phyloP scores from a whole-genome alignment of 2,113 vertebrate species.

The Ceyx cyanopectus region DNA sequence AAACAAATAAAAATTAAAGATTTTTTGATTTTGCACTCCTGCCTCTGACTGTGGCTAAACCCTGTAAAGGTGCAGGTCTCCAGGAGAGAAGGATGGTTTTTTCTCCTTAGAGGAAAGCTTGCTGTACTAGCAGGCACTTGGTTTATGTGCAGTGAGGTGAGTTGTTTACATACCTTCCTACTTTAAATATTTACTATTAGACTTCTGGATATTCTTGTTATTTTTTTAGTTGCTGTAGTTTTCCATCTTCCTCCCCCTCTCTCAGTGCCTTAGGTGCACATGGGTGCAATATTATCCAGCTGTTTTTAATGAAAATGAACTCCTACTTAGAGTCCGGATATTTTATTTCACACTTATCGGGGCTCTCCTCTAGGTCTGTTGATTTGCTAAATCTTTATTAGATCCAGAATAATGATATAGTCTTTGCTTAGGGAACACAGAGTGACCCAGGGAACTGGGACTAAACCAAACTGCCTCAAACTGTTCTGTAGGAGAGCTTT shows the following conservation, averaged over 20 bases:
- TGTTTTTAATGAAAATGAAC: conserved; percentile 48
- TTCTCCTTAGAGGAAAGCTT: neutral
- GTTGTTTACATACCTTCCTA: conserved; percentile 52
- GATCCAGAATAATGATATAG: neutral
- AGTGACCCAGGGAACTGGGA: neutral
- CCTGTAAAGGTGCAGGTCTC: neutral
- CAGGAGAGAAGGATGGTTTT: neutral
- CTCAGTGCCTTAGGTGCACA: neutral
- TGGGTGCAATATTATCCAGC: conserved; percentile 39
- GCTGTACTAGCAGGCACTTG: neutral
- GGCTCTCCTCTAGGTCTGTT: neutral
- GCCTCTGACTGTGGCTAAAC: neutral
- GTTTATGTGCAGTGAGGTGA: neutral
- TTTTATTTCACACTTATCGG: conserved; percentile 43
- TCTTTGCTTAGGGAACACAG: neutral
- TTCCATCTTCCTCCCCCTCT: neutral
- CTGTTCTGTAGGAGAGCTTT: neutral
- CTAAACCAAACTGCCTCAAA: neutral
- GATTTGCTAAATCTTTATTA: conserved; percentile 20
- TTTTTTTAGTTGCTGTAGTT: neutral
- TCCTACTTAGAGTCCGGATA: neutral
- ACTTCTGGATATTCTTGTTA: conserved; percentile 12
- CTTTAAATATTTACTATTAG: conserved; percentile 25
- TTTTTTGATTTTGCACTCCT: neutral
- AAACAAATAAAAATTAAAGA: neutral